phyloP scores from a whole-genome alignment of 2,797 vertebrate species.

The Perdix hodgsoniae region DNA sequence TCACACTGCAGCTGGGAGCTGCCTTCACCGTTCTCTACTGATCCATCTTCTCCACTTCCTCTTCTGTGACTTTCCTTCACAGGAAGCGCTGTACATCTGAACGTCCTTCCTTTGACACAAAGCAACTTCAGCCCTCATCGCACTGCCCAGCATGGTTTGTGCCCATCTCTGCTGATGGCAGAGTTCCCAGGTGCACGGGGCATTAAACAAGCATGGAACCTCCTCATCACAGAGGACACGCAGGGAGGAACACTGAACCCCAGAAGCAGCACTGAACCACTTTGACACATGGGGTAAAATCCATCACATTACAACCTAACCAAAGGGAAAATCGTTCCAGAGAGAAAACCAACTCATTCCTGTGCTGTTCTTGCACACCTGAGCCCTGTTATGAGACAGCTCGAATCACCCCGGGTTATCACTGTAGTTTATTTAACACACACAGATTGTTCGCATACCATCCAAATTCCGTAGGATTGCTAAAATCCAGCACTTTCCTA shows the following conservation, averaged over 20 bases:
- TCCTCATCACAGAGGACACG: too few relatives aligned
- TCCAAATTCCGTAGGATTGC: background rate
- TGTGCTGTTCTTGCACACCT: accelerated
- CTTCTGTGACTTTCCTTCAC: too few relatives aligned
- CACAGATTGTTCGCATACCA: accelerated
- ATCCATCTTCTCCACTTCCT: too few relatives aligned
- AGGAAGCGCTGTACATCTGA: too few relatives aligned
- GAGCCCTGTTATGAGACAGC: background rate
- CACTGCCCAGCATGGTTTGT: background rate
- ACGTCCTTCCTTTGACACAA: accelerated
- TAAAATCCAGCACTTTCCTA: background rate
- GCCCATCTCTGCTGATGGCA: accelerated
- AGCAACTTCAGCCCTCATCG: background rate
- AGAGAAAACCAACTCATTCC: accelerated
- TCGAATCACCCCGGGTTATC: accelerated
- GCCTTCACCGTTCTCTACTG: background rate
- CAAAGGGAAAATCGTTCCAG: accelerated
- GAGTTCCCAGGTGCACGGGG: accelerated
- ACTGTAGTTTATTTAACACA: background rate
- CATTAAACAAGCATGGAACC: accelerated
- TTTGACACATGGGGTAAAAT: background rate
- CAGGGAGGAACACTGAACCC: accelerated
- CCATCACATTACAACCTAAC: background rate
- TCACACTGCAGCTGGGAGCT: accelerated
- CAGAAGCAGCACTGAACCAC: accelerated